These are phyloP conservation scores for Saccostrea glomerata DNA, from an alignment of 1,140 invertebrate species.

Conservation along the genomic window DNA sequence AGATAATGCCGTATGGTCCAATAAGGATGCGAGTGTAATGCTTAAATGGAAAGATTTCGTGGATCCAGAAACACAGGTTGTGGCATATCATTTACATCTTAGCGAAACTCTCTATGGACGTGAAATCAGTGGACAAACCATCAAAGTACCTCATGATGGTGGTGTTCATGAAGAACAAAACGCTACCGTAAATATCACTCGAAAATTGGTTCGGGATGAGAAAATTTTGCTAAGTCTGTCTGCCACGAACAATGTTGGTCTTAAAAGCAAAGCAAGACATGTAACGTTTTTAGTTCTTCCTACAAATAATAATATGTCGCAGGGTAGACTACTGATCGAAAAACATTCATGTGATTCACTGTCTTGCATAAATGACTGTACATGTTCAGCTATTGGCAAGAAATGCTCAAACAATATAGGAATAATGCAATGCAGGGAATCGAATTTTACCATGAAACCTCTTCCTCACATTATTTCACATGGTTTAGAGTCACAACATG, in stretches of 20 bases:
- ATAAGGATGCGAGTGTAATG: neutral
- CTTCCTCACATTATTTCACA: neutral
- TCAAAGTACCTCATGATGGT: conserved; percentile 21
- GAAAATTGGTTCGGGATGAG: conserved; percentile 37
- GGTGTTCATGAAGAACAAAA: conserved; percentile 36
- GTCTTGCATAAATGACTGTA: conserved; percentile 63
- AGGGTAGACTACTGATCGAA: conserved; percentile 47
- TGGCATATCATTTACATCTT: conserved; percentile 53
- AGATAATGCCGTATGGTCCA: conserved; percentile 54
- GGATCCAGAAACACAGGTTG: conserved; percentile 61
- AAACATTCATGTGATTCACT: conserved; percentile 58
- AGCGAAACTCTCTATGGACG: conserved; percentile 53
- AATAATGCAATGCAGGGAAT: neutral
- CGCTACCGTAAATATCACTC: neutral
- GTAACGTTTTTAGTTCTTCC: conserved; percentile 48
- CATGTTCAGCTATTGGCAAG: conserved; percentile 59
- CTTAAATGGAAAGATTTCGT: conserved; percentile 61
- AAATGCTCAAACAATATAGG: conserved; percentile 45
- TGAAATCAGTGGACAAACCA: conserved; percentile 54
- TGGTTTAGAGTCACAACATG: neutral
- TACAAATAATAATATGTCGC: neutral
- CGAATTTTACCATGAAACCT: neutral
- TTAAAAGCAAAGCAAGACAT: conserved; percentile 42
- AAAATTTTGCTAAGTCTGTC: conserved; percentile 50
- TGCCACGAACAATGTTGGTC: conserved; percentile 55